phyloP scores from a whole-genome alignment of 2,797 vertebrate genomes.

The Pteronotus mesoamericanus region DNA sequence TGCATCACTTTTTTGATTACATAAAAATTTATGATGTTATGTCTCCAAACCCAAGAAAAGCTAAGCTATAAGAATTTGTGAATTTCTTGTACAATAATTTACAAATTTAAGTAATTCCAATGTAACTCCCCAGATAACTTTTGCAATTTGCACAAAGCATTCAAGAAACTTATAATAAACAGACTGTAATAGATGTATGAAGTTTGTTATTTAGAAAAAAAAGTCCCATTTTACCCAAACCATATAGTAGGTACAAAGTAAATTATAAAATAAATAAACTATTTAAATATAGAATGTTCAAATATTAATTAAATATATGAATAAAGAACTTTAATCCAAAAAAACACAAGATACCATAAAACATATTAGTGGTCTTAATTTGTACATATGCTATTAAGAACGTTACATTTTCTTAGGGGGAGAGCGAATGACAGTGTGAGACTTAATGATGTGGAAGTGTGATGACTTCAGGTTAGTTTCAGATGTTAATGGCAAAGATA shows the following conservation, averaged over 20 bases:
- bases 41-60: not conserved
- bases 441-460: not conserved
- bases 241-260: not conserved
- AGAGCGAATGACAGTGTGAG: not conserved
- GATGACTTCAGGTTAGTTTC: not conserved
- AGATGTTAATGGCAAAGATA: not conserved
- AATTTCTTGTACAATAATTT: not conserved
- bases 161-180: not conserved
- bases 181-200: not conserved
- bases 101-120: not conserved
- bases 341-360: not conserved
- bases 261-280: not conserved
- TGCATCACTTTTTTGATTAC: not conserved
- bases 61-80: not conserved
- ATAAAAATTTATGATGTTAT: not conserved
- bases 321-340: not conserved
- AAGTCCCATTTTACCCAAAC: not conserved
- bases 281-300: slow-evolving; percentile 11
- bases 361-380: not conserved
- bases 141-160: not conserved
- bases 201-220: slow-evolving; percentile 1
- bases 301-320: not conserved
- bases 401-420: not conserved
- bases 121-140: not conserved
- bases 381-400: not conserved